Percentiles rank a stretch among this genome's conserved stretches.
Evolutionary conservation across 2,888 invertebrate species (phyloP).

Genomic region (Gymnosoma rotundatum): DNA sequence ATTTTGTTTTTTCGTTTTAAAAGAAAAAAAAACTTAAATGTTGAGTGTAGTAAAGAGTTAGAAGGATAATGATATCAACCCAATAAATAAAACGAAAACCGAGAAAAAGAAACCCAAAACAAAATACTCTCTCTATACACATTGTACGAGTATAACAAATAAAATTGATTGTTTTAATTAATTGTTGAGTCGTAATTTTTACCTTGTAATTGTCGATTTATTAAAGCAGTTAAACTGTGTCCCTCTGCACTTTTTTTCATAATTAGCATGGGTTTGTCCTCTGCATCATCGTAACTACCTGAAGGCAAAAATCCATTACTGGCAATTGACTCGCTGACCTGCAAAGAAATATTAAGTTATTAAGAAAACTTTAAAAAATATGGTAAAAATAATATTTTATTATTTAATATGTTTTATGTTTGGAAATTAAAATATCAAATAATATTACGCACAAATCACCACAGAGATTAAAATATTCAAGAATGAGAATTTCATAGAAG

Average conservation of each 20-base stretch:
- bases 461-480: too few relatives aligned
- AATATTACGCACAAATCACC: too few relatives aligned
- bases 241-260: conserved; percentile 88
- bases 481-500: too few relatives aligned
- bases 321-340: conserved; percentile 92
- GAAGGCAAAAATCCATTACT: conserved; percentile 89
- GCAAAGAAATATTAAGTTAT: neutral
- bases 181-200: conserved; percentile 70
- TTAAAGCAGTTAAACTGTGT: conserved; percentile 89
- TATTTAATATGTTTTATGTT: too few relatives aligned
- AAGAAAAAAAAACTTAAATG: conserved; percentile 36
- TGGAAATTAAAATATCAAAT: too few relatives aligned
- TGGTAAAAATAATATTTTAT: too few relatives aligned
- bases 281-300: conserved; percentile 87
- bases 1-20: conserved; percentile 8
- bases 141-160: neutral
- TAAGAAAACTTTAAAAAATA: neutral
- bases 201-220: conserved; percentile 91
- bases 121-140: conserved; percentile 20
- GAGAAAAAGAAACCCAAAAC: conserved; percentile 20
- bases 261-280: conserved; percentile 90
- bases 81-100: too few relatives aligned
- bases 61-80: conserved; percentile 19
- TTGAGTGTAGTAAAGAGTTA: conserved; percentile 17
- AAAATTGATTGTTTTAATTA: conserved; percentile 56